Base-by-base conservation (phyloP, 2,113 vertebrate genomes). In the Vidua macroura region DNA sequence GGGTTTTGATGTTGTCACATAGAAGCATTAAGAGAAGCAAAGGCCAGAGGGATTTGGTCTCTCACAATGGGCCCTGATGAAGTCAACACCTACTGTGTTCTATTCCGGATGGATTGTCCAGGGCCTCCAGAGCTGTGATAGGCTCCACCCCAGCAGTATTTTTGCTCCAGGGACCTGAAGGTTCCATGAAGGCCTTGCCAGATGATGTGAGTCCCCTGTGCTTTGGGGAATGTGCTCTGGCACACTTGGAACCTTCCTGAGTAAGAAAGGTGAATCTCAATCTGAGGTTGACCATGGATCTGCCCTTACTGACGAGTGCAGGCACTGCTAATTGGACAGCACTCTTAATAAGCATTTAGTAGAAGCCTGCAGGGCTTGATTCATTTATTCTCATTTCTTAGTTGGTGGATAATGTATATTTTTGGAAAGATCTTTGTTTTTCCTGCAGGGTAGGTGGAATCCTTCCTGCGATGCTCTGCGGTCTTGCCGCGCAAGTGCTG, bases 371-470 rank as follows among this genome's bases (percentile, higher is more conserved):
- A 49, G 72, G 79, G 31, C 48, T 88, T 92, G 48, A 18, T 86
- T 83, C 63, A 56, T 70, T 92, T 88, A 43, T 74, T 95, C 82
- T 90, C 13, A 33, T 88, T 90, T 95, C 83, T 94, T 83, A 96
- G 81, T 92, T 84, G 51, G 37, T 67, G 76, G 58, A 85, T 89
- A 89, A 68, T 35, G 33, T 96, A 39, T 91, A 86, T 77, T 96
- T 92, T 93, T 84, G 33, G 69, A 91, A 94, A 64, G 67, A 92
- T 87, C 78, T 89, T 94, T 95, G 79, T 41, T 92, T 82, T 93
- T 94, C 92, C 95, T 95, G 76, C n/a, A 76, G 94, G 79, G 91
- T 68, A 78, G 76, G 88, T 83, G 58, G 80, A 86, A 77, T 83
- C 46, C 37, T 94, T 85, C 85, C 62, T 85, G 72, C 0, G 0